A percentile compares a stretch with the other conserved stretches of the same genome.
Evolutionary conservation across 2,113 vertebrate genomes (phyloP).

Genomic region (Solenodon paradoxus): DNA sequence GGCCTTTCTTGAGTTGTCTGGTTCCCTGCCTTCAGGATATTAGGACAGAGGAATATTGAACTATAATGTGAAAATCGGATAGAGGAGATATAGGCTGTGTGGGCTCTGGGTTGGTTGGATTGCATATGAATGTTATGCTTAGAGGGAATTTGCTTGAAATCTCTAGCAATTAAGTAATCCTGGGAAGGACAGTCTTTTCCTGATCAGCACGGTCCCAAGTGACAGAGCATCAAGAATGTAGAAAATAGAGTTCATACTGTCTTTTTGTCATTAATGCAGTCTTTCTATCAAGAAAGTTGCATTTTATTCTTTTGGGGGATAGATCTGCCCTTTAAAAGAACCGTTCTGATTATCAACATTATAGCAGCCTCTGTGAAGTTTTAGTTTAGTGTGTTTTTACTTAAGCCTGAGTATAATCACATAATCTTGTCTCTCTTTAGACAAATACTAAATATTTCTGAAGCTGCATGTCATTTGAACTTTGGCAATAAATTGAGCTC

Average conservation of each 20-base stretch:
- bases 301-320: not conserved
- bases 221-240: not conserved
- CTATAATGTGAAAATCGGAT: not conserved
- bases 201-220: not conserved
- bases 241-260: not conserved
- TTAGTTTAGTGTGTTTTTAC: conserved; percentile 34
- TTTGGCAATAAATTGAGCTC: conserved; percentile 35
- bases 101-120: not conserved
- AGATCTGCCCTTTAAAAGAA: not conserved
- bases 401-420: not conserved
- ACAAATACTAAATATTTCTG: conserved; percentile 28
- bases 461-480: conserved; percentile 28
- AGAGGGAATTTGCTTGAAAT: not conserved
- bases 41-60: not conserved
- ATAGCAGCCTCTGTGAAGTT: not conserved
- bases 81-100: not conserved
- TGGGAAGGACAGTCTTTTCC: not conserved
- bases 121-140: not conserved
- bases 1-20: not conserved
- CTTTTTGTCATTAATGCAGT: too few species aligned
- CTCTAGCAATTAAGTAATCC: not conserved
- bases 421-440: not conserved
- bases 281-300: too few species aligned
- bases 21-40: not conserved
- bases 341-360: not conserved